A percentile compares a stretch with the other conserved stretches of the same genome.
phyloP scores from a whole-genome alignment of 1,140 invertebrate genomes.

The Goniozus legneri region DNA sequence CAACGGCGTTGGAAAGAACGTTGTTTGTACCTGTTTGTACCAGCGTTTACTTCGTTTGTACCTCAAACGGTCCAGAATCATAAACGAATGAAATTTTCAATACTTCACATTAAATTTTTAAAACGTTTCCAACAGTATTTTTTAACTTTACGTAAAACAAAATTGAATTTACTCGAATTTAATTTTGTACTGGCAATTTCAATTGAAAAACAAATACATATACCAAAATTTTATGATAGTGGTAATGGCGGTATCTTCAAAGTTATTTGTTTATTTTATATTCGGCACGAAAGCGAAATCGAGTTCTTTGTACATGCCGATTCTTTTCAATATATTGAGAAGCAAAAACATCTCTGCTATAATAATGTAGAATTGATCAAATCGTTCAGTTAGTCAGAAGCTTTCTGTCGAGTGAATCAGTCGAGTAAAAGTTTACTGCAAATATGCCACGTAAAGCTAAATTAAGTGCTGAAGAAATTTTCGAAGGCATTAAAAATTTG shows the following conservation, averaged over 20 bases:
- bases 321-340: no score
- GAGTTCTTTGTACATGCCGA: background rate
- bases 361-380: background rate
- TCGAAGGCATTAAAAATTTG: constrained; percentile 6
- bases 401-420: background rate
- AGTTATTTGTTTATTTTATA: background rate
- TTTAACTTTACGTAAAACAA: background rate
- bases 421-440: background rate
- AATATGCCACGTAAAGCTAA: background rate
- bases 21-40: background rate
- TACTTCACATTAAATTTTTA: no score
- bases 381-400: background rate
- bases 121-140: background rate
- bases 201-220: background rate
- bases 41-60: background rate
- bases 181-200: background rate
- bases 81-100: background rate
- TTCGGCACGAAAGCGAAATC: background rate
- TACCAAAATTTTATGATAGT: background rate
- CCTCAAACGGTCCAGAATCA: background rate
- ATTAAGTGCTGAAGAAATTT: background rate
- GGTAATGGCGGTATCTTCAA: background rate
- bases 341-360: no score
- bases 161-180: background rate
- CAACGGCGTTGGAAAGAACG: background rate